Evolutionary conservation across 2,113 vertebrate species (phyloP).

Genomic region (Laterallus jamaicensis): DNA sequence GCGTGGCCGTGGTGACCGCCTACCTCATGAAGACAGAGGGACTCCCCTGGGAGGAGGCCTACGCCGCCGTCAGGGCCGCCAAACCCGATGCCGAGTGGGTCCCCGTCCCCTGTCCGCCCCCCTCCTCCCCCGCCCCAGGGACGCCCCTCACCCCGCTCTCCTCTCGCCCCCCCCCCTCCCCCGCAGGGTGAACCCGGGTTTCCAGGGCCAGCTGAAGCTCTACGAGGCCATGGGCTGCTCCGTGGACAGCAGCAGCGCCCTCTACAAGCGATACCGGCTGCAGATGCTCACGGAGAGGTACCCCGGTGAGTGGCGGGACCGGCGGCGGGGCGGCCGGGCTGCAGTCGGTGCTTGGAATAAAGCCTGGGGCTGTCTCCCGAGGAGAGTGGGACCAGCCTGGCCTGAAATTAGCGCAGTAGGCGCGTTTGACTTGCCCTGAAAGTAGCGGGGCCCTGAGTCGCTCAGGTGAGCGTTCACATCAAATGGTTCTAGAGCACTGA

Average conservation of each 20-base stretch:
- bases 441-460: neutral
- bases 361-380: fast-evolving
- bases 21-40: conserved; percentile 88
- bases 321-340: neutral
- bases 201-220: conserved; percentile 85
- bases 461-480: fast-evolving
- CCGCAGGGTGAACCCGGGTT: conserved; percentile 87
- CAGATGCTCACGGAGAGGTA: conserved; percentile 84
- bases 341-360: neutral
- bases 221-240: conserved; percentile 87
- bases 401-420: too few species aligned
- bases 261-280: conserved; percentile 91
- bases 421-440: neutral
- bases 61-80: conserved; percentile 76
- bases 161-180: neutral
- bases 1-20: conserved; percentile 86
- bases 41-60: conserved; percentile 82
- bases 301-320: conserved; percentile 72
- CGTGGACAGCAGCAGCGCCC: conserved; percentile 79
- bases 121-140: too few species aligned
- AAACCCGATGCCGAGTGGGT: conserved; percentile 86
- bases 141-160: neutral
- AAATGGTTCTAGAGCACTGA: neutral
- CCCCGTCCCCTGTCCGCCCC: too few species aligned
- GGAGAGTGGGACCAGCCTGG: fast-evolving